Evolutionary conservation across 2,888 invertebrate genomes (phyloP).

Genomic region (Brassicogethes aeneus): DNA sequence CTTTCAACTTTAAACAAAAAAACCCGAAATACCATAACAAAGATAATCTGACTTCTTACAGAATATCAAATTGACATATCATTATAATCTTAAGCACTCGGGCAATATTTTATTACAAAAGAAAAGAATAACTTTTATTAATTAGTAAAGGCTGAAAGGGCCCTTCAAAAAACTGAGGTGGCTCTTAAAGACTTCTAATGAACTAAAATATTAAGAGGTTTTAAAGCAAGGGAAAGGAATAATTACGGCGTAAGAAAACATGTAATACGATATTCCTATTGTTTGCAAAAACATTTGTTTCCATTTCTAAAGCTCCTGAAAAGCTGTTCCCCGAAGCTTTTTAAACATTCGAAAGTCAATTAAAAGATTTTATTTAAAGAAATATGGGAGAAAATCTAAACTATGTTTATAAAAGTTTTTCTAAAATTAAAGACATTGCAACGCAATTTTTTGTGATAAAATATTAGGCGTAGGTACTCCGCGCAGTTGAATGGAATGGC

Average conservation of each 20-base stretch:
- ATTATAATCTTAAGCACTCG: background rate
- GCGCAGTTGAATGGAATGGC: too few relatives aligned
- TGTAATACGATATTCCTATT: background rate
- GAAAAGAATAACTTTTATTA: background rate
- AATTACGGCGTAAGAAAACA: background rate
- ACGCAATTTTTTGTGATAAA: too few relatives aligned
- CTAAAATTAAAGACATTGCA: too few relatives aligned
- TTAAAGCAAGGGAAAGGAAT: background rate
- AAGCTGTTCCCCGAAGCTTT: too few relatives aligned
- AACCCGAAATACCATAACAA: background rate
- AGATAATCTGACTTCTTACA: background rate
- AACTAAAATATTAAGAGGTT: background rate
- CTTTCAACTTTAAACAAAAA: too few relatives aligned
- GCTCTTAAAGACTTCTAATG: background rate
- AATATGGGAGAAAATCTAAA: too few relatives aligned
- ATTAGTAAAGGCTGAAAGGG: background rate
- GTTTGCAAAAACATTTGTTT: background rate
- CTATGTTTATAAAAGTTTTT: too few relatives aligned
- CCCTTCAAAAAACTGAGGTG: background rate
- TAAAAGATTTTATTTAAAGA: too few relatives aligned
- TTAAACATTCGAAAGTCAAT: too few relatives aligned
- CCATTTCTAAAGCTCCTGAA: too few relatives aligned
- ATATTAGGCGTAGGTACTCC: too few relatives aligned
- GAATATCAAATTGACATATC: background rate
- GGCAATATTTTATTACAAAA: constrained; percentile 1